A percentile compares a stretch with the other conserved stretches of the same genome.
These are phyloP conservation scores for Delphinus delphis DNA, from an alignment of 2,113 vertebrate genomes.

Conservation along the genomic window DNA sequence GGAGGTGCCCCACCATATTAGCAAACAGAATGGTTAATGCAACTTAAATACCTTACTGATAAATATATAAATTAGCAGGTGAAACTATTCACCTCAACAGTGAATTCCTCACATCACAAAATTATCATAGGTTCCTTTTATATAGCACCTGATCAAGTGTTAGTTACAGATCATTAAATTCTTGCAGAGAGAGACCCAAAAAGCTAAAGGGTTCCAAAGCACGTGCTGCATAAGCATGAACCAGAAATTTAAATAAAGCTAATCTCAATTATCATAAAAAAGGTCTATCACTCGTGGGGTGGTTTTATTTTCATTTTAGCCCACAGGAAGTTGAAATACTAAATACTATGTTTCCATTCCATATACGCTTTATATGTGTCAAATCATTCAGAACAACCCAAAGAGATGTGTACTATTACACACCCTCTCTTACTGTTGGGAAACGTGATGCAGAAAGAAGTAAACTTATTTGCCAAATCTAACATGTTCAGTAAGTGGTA, in stretches of 20 bases:
- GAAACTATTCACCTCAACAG: not conserved
- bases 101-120: constrained; percentile 7
- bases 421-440: not conserved
- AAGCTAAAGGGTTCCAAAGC: not conserved
- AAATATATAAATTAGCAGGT: not conserved
- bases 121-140: not conserved
- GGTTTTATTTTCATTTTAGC: constrained; percentile 19
- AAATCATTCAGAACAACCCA: not conserved
- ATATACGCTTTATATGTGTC: not conserved
- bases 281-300: not conserved
- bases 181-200: not conserved
- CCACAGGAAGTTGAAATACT: not conserved
- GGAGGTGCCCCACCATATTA: not conserved
- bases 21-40: not conserved
- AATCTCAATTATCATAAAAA: not conserved
- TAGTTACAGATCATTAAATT: not conserved
- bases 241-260: not conserved
- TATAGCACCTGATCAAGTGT: not conserved
- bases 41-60: not conserved
- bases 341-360: not conserved
- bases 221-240: not conserved
- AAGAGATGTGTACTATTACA: not conserved
- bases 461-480: not conserved
- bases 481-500: not conserved
- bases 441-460: not conserved